Base-by-base conservation (phyloP, 2,888 invertebrate genomes). In the Conops quadrifasciatus region DNA sequence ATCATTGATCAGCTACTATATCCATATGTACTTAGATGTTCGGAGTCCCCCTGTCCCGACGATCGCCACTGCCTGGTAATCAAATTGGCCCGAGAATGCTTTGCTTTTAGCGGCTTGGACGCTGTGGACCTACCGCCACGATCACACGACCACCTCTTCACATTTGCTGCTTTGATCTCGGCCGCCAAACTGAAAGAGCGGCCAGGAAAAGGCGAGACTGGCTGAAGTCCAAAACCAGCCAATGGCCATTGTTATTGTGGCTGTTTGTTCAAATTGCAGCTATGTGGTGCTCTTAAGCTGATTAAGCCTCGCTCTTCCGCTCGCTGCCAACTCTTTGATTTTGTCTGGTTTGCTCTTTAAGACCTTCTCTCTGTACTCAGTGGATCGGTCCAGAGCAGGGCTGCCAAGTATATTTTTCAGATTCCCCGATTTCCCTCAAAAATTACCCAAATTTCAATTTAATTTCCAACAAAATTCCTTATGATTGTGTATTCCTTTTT, bases 151-250 rank as follows among this genome's bases (percentile, higher is more conserved):
- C 53, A 2, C 21, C 53, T 49, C 69, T 26, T 58, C 60, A 66
- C 70, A n/a, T n/a, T n/a, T 67, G 64, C 70, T 72, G 69, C 70
- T 77, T 77, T 77, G 77, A 77, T 75, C 74, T 75, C 72, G 70
- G 70, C 77, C 77, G 77, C 75, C 73, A 74, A 65, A 53, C 51
- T 53, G 65, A 26, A 19, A 65, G 51, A 30, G 43, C 47, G n/a
- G n/a, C n/a, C n/a, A 47, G 16, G 24, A n/a, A 47, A 58, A 56
- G 24, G 53, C 19, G 53, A 3, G 53, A 4, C 58, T 13, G 58
- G 15, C n/a, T 13, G 65, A 67, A 49, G 28, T 26, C 30, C 26
- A 16, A 28, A 60, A 47, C 30, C 47, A 60, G 59, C 67, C 67
- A 67, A 67, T 67, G 67, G 67, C 67, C 28, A 60, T 2, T 30